Evolutionary conservation across 2,113 vertebrate species (phyloP).

Genomic region (Natator depressus): DNA sequence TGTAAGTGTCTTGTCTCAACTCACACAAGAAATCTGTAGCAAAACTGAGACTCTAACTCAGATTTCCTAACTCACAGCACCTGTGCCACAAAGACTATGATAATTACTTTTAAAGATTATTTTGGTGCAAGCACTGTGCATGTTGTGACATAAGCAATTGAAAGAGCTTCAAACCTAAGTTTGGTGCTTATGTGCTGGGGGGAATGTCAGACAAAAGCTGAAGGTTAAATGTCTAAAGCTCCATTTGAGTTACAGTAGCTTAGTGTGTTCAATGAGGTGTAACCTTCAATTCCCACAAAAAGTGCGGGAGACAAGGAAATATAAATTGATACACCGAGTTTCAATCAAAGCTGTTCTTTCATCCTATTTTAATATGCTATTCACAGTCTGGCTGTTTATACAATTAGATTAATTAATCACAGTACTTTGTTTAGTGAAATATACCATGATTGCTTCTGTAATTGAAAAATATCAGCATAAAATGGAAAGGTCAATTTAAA

Average conservation of each 20-base stretch:
- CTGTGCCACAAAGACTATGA: neutral
- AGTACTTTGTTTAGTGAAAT: conserved; percentile 48
- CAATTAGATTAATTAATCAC: conserved; percentile 68
- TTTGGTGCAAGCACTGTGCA: neutral
- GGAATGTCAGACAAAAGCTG: neutral
- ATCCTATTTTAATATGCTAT: conserved; percentile 40
- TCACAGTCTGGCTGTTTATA: conserved; percentile 61
- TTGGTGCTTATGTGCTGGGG: neutral
- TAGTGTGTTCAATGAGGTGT: conserved; percentile 11
- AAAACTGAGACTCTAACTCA: neutral
- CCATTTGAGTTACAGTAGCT: conserved; percentile 14
- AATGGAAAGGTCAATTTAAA: conserved; percentile 55
- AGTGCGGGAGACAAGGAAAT: conserved; percentile 23
- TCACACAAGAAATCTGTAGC: neutral
- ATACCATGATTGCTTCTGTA: conserved; percentile 40
- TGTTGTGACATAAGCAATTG: neutral
- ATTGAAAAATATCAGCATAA: conserved; percentile 59
- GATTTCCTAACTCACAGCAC: neutral
- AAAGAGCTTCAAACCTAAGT: neutral
- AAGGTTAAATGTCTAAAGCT: conserved; percentile 33
- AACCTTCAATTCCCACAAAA: conserved; percentile 39
- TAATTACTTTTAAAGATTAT: neutral
- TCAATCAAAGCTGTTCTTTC: conserved; percentile 54
- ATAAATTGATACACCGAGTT: conserved; percentile 35
- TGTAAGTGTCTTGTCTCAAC: neutral